Evolutionary conservation across 2,888 invertebrate genomes (phyloP).

Genomic region (Cyclophora punctaria): DNA sequence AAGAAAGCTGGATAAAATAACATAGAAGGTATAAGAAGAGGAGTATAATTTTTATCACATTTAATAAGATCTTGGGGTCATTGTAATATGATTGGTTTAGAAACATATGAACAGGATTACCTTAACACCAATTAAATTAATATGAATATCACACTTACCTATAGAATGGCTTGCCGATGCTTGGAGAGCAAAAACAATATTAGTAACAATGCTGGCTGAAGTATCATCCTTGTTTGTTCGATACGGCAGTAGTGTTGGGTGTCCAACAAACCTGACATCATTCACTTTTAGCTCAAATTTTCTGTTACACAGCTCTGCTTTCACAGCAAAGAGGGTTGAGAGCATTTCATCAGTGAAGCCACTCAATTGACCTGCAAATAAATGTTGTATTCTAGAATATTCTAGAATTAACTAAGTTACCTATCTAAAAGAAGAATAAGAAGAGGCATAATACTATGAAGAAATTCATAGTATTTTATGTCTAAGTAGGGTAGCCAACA

Average conservation of each 20-base stretch:
- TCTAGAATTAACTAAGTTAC: neutral
- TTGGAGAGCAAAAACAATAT: slow-evolving; percentile 92
- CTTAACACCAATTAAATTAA: no score
- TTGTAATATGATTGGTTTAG: no score
- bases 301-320: slow-evolving; percentile 89
- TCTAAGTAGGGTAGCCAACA: no score
- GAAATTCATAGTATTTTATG: no score
- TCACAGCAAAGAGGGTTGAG: slow-evolving; percentile 92
- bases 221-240: slow-evolving; percentile 79
- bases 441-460: no score
- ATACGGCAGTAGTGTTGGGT: slow-evolving; percentile 87
- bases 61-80: no score
- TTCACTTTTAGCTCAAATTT: slow-evolving; percentile 97
- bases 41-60: no score
- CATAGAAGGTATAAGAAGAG: no score
- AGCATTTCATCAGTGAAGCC: slow-evolving; percentile 90
- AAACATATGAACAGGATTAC: no score
- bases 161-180: slow-evolving; percentile 94
- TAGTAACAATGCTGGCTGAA: slow-evolving; percentile 85
- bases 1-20: no score
- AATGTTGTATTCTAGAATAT: neutral
- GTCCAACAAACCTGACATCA: slow-evolving; percentile 96
- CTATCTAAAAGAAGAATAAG: neutral
- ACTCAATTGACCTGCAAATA: slow-evolving; percentile 73
- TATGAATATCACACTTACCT: slow-evolving; percentile 54